Percentiles rank a stretch among this genome's conserved stretches.
Conservation (phyloP, 2,113 vertebrate species). For the Dipodomys stephensi region DNA sequence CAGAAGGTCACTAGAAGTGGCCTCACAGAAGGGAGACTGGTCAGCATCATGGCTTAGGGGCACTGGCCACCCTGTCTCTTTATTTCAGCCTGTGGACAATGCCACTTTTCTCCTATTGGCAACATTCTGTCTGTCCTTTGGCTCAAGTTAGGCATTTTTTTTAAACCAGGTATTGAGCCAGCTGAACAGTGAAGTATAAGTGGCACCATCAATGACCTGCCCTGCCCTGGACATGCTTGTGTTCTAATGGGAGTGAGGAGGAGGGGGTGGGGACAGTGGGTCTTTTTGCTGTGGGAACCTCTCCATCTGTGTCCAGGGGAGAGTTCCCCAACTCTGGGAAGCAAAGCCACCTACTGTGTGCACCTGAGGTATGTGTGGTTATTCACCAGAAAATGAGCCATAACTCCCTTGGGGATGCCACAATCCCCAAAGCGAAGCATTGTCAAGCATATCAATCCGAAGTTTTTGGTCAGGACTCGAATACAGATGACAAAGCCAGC, state of each 20-base stretch:
- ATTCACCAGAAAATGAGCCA: background rate
- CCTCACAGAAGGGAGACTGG: too few species aligned
- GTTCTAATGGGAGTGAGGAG: background rate
- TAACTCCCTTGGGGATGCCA: background rate
- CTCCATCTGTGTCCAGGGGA: background rate
- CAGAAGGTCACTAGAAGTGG: background rate
- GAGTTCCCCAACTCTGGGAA: background rate
- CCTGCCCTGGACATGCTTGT: too few species aligned
- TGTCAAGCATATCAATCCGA: background rate
- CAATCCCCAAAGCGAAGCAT: background rate
- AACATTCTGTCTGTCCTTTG: background rate
- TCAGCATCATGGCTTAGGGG: background rate
- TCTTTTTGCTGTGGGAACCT: accelerated
- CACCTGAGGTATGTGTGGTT: background rate
- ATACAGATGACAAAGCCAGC: background rate
- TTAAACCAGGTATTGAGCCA: too few species aligned
- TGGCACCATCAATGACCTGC: too few species aligned
- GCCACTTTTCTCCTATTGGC: background rate
- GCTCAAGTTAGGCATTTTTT: background rate
- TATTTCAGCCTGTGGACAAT: too few species aligned
- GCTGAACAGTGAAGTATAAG: too few species aligned
- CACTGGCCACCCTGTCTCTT: background rate
- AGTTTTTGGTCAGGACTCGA: slow-evolving; percentile 32
- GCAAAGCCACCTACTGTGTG: background rate
- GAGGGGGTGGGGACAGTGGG: background rate